Evolutionary conservation across 37 sponge, comb jelly and placozoan genomes (phyloP).

Genomic region (Agelas oroides): DNA sequence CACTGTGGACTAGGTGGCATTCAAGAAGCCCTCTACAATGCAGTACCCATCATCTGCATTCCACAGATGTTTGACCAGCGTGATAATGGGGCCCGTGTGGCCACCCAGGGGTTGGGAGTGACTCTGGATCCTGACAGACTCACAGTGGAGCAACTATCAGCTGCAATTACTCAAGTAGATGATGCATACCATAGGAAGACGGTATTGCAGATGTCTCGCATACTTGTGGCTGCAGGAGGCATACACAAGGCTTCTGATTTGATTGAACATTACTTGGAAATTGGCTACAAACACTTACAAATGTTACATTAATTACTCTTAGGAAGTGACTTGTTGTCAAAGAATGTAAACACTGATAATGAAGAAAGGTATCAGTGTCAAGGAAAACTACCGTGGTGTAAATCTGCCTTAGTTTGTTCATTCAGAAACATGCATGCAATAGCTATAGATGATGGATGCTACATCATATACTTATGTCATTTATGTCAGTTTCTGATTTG

Average conservation of each 20-base stretch:
- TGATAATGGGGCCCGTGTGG: slow-evolving; percentile 2
- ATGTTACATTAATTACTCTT: too few relatives aligned
- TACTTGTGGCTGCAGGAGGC: neutral
- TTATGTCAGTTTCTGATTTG: too few relatives aligned
- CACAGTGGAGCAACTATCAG: neutral
- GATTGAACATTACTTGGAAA: slow-evolving; percentile 28
- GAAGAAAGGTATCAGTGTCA: too few relatives aligned
- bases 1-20: slow-evolving; percentile 48
- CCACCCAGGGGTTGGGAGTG: slow-evolving; percentile 21
- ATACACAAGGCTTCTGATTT: slow-evolving; percentile 18
- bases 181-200: too few relatives aligned
- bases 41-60: slow-evolving; percentile 26
- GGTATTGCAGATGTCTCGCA: neutral
- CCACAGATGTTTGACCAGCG: slow-evolving; percentile 29
- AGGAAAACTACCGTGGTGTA: too few relatives aligned
- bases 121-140: neutral
- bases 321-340: too few relatives aligned
- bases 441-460: too few relatives aligned
- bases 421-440: too few relatives aligned
- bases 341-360: too few relatives aligned
- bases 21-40: slow-evolving; percentile 35
- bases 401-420: too few relatives aligned
- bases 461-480: too few relatives aligned
- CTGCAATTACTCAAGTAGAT: neutral
- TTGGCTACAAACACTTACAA: slow-evolving; percentile 35